These are phyloP conservation scores for Drosophila paulistorum DNA, from an alignment of 1,140 invertebrate genomes.

Conservation along the genomic window DNA sequence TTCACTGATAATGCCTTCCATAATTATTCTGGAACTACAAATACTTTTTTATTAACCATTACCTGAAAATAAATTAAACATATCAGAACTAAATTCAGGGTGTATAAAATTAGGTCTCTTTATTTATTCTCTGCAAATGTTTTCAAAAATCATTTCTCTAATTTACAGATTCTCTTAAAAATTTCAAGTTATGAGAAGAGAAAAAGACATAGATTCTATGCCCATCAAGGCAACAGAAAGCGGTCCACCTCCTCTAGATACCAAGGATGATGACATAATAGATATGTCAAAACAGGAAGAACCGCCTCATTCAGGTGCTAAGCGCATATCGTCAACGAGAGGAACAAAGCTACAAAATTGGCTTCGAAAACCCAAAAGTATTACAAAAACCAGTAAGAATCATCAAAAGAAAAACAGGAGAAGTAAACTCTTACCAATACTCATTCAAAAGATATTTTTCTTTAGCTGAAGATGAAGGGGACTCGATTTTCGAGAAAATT, in stretches of 20 bases:
- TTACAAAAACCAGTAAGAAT: constrained; percentile 6
- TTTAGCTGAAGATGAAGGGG: constrained; percentile 37
- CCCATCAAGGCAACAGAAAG: too few species aligned
- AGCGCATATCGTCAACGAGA: too few species aligned
- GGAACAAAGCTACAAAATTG: too few species aligned
- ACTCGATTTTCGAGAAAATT: constrained; percentile 85
- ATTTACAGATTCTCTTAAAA: background rate
- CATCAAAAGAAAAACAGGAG: background rate
- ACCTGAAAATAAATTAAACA: too few species aligned
- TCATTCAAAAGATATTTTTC: background rate
- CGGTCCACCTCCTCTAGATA: background rate
- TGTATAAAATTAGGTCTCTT: too few species aligned
- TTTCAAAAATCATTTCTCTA: background rate
- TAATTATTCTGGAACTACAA: too few species aligned
- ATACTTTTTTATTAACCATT: too few species aligned
- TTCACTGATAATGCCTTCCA: too few species aligned
- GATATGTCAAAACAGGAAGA: too few species aligned
- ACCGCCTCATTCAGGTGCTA: background rate
- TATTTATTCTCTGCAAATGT: background rate
- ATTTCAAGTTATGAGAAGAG: background rate
- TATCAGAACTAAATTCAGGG: too few species aligned
- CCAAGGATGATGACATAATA: background rate
- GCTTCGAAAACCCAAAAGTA: background rate
- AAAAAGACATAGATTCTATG: background rate
- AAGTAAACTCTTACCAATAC: too few species aligned